A percentile compares a stretch with the other conserved stretches of the same genome.
Evolutionary conservation across 2,797 vertebrate genomes (phyloP).

Genomic region (Eutrigla gurnardus): DNA sequence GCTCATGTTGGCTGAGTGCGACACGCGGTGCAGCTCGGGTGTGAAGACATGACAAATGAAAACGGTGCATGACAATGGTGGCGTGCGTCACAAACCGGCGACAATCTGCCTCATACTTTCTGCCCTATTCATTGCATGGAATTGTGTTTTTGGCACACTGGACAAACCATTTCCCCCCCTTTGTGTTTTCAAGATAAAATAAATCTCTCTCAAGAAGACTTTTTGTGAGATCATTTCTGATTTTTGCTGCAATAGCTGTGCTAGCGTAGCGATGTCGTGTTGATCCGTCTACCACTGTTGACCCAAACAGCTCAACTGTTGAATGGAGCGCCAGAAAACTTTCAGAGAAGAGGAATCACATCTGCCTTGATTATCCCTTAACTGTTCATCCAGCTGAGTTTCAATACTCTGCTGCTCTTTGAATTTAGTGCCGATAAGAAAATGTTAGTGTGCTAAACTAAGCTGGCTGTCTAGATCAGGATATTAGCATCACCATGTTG

Average conservation of each 20-base stretch:
- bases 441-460: neutral
- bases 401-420: neutral
- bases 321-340: neutral
- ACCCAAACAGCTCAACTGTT: neutral
- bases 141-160: conserved; percentile 10
- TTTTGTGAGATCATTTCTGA: neutral
- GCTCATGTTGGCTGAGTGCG: conserved; percentile 18
- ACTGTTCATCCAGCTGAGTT: neutral
- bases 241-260: neutral
- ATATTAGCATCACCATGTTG: neutral
- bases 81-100: neutral
- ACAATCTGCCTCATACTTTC: conserved; percentile 1
- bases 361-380: neutral
- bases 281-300: neutral
- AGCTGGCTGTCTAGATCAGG: too few relatives aligned
- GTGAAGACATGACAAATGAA: conserved; percentile 14
- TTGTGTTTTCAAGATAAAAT: neutral
- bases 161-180: neutral
- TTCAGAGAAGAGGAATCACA: neutral
- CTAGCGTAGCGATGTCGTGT: too few relatives aligned
- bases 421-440: neutral
- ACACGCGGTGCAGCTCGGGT: conserved; percentile 14
- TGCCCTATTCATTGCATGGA: neutral
- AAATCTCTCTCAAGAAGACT: neutral
- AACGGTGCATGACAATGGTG: conserved; percentile 8